These are phyloP conservation scores for Blastomussa wellsi DNA, from an alignment of 92 coral and sea anemone genomes.

Conservation along the genomic window DNA sequence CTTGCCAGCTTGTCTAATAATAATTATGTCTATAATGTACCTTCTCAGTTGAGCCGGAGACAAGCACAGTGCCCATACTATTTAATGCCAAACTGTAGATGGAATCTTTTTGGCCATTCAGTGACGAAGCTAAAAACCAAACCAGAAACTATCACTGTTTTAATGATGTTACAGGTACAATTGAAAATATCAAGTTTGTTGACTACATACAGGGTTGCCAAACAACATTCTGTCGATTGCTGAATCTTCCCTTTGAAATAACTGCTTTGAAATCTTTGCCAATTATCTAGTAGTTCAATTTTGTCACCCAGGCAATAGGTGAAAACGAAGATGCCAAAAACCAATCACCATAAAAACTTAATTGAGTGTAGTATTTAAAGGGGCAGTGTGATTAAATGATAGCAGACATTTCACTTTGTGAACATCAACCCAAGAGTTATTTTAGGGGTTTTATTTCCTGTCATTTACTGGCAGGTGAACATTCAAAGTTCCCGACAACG, in stretches of 20 bases:
- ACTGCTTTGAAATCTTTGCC: neutral
- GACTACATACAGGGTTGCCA: slow-evolving; percentile 21
- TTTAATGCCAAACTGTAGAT: slow-evolving; percentile 95
- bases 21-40: too few relatives aligned
- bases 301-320: neutral
- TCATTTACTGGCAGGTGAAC: too few relatives aligned
- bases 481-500: too few relatives aligned
- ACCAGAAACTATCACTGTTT: neutral
- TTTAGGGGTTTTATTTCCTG: too few relatives aligned
- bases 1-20: neutral
- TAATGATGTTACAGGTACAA: too few relatives aligned
- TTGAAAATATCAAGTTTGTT: neutral
- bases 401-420: neutral
- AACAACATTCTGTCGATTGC: neutral
- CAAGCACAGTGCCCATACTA: slow-evolving; percentile 79
- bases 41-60: slow-evolving; percentile 98
- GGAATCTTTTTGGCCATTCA: slow-evolving; percentile 96
- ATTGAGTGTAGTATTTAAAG: neutral
- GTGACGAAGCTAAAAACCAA: slow-evolving; percentile 72
- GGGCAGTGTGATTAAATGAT: neutral
- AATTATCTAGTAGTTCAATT: neutral
- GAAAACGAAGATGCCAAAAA: neutral
- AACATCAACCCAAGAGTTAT: too few relatives aligned
- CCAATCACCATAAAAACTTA: neutral
- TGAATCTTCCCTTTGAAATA: neutral